Evolutionary conservation across 2,113 vertebrate species (phyloP), one percentile per base, ranked within the genome.

Genomic region (Oceanodroma tethys): DNA sequence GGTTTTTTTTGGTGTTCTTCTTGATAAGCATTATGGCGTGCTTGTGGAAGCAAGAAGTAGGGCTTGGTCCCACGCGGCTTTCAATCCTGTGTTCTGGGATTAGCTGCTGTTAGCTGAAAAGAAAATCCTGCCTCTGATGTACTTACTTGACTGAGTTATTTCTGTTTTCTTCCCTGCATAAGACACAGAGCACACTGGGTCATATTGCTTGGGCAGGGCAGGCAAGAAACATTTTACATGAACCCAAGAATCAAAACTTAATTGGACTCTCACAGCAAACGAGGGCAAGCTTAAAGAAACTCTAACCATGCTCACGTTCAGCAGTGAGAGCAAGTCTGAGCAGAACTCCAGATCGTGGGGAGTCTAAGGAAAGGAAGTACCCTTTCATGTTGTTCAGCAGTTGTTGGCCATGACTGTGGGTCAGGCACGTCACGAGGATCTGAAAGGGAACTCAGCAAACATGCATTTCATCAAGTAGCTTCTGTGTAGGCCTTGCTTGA

Each of bases 401-500:
- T 47, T 81, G 14, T n/a, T 81, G 53, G 21, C 53, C 8, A 2
- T 21, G 34, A 34, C 17, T 34, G 25, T 18, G n/a, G 25, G 30
- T 55, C 34, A 62, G 47, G 53, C n/a, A 20, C 0, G 1, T 15
- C 8, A 36, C 14, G 12, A 76, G 56, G 38, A 29, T 17, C 11
- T 56, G 27, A 36, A 48, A 11, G 22, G 36, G 32, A 50, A 30
- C 27, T 43, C 40, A 13, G 36, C 6, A 48, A 12, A 42, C 8
- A 1, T 1, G 8, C 3, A 4, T 42, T 62, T 74, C 4, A 1
- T 70, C 15, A 16, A 20, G 50, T 29, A 13, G 16, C 34, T 40
- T 58, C 15, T 50, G 32, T 23, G 27, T 12, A 10, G 22, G 42
- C 36, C 22, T 40, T 34, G 47, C 12, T 2, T n/a, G 29, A 40